These are phyloP conservation scores for Aphyosemion australe DNA, from an alignment of 2,113 vertebrate genomes.

Conservation along the genomic window DNA sequence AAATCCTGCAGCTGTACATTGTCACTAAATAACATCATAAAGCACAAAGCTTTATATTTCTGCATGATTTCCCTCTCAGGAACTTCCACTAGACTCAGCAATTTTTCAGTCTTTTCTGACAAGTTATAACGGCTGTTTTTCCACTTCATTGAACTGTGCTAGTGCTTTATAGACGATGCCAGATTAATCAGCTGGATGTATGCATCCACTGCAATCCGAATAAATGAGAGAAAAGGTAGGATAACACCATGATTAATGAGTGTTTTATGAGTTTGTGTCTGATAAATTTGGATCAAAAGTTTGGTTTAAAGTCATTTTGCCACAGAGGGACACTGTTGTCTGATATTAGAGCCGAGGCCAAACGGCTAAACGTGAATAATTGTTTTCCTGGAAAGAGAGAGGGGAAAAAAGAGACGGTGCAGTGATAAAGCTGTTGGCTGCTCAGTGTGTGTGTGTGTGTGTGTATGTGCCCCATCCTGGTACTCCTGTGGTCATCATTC, in stretches of 20 bases:
- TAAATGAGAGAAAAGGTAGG: slow-evolving; percentile 10
- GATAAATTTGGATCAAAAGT: not conserved
- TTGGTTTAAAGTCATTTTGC: not conserved
- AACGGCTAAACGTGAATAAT: slow-evolving; percentile 34
- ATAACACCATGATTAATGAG: not conserved
- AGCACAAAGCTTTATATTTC: not conserved
- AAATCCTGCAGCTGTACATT: too few species aligned
- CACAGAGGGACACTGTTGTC: slow-evolving; percentile 7
- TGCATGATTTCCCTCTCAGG: slow-evolving; percentile 27
- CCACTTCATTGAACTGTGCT: slow-evolving; percentile 49
- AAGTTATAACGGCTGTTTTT: slow-evolving; percentile 48
- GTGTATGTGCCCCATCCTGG: slow-evolving; percentile 8
- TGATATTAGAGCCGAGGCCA: not conserved
- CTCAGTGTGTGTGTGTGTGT: slow-evolving; percentile 10
- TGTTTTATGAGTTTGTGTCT: not conserved
- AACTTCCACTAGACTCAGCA: slow-evolving; percentile 4
- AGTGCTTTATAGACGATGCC: slow-evolving; percentile 46
- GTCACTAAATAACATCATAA: too few species aligned
- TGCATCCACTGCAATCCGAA: slow-evolving; percentile 52
- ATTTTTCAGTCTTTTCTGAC: slow-evolving; percentile 30
- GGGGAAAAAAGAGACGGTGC: slow-evolving; percentile 3
- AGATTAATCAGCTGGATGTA: slow-evolving; percentile 54
- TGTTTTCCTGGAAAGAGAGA: slow-evolving; percentile 18
- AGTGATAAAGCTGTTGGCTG: slow-evolving; percentile 30
- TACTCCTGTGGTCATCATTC: slow-evolving; percentile 45